phyloP scores from a whole-genome alignment of 1,140 invertebrate genomes.

The Drosophila tristis region DNA sequence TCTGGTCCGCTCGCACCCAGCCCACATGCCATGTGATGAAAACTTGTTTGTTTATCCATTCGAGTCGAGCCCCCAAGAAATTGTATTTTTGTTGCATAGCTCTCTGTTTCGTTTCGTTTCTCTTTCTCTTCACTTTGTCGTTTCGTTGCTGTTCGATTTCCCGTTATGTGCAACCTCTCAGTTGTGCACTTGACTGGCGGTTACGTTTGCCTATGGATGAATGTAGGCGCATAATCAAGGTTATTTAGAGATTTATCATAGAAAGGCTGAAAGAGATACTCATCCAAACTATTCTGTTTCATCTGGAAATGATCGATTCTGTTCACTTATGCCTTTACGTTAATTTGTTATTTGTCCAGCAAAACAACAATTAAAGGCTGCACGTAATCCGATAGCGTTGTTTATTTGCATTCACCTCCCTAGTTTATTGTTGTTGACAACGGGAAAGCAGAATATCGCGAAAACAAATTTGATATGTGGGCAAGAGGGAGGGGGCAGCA shows the following conservation, averaged over 20 bases:
- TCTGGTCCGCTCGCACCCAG: no score
- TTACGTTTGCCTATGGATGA: conserved; percentile 2
- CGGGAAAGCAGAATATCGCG: conserved; percentile 19
- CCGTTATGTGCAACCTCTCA: conserved; percentile 34
- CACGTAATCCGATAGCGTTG: conserved; percentile 54
- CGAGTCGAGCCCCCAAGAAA: conserved; percentile 54
- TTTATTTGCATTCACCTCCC: conserved; percentile 45
- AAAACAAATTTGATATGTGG: conserved; percentile 33
- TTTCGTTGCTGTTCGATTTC: conserved; percentile 29
- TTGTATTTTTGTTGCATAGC: conserved; percentile 37
- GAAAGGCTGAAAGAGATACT: background rate
- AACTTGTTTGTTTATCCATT: conserved; percentile 51
- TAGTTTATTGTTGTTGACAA: conserved; percentile 44
- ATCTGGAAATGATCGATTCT: background rate
- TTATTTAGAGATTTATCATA: background rate
- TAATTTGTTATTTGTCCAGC: conserved; percentile 20
- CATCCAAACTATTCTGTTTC: background rate
- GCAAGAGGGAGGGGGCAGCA: no score
- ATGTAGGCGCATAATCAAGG: no score
- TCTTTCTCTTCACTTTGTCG: conserved; percentile 29
- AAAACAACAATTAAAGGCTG: conserved; percentile 22
- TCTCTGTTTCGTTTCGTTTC: conserved; percentile 21
- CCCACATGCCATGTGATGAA: background rate
- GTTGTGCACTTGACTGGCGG: conserved; percentile 47
- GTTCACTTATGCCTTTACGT: background rate